Conservation (phyloP, 1,140 invertebrate genomes). For the Drosophila nebulosa region DNA sequence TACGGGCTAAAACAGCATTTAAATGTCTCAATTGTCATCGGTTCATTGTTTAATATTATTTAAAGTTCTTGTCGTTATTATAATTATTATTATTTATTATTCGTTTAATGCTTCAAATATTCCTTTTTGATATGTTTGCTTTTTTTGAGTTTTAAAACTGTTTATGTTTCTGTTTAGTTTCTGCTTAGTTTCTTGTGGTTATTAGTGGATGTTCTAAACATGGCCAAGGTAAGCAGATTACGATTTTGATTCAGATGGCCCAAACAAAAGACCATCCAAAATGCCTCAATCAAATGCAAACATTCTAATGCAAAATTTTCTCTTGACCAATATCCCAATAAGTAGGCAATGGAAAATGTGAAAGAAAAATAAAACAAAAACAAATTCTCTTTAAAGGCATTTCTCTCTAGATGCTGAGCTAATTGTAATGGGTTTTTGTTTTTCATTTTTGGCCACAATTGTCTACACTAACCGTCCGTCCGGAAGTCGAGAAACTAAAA, state of each 20-base stretch:
- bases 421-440: no score
- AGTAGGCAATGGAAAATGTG: slow-evolving; percentile 2
- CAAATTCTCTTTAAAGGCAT: no score
- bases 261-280: no score
- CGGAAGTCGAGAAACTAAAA: no score
- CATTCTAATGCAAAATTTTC: slow-evolving; percentile 13
- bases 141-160: neutral
- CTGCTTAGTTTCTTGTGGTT: neutral
- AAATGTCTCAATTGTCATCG: neutral
- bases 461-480: no score
- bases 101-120: neutral
- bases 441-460: no score
- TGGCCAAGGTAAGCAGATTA: neutral
- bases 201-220: neutral
- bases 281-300: neutral
- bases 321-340: slow-evolving; percentile 35
- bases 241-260: neutral
- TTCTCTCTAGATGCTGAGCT: no score
- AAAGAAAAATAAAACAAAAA: neutral
- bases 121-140: neutral
- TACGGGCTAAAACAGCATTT: neutral
- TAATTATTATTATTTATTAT: neutral
- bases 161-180: neutral
- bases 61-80: neutral
- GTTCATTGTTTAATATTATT: neutral